Evolutionary conservation across 2,113 vertebrate species (phyloP).

Genomic region (Oncorhynchus keta): DNA sequence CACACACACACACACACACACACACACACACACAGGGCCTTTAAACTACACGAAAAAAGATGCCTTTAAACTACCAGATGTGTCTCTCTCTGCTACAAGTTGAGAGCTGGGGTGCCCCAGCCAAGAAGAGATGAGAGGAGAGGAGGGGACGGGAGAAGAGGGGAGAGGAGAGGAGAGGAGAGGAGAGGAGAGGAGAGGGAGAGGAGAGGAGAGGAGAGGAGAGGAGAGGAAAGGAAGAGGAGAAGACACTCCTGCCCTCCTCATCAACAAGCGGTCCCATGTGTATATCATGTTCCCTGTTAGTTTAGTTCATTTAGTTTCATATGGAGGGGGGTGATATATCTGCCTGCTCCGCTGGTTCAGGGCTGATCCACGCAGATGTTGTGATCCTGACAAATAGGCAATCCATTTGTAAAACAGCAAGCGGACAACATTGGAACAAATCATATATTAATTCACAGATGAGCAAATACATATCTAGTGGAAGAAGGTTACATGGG

Average conservation of each 20-base stretch:
- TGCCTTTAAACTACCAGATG: slow-evolving; percentile 87
- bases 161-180: no score
- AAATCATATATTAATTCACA: background rate
- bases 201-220: background rate
- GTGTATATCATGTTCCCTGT: slow-evolving; percentile 8
- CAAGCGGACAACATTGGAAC: slow-evolving; percentile 27
- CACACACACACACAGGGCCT: no score
- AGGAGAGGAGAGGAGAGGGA: no score
- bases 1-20: slow-evolving; percentile 25
- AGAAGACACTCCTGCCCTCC: background rate
- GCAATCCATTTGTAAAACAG: slow-evolving; percentile 29
- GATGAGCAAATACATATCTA: no score
- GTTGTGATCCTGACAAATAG: slow-evolving; percentile 35
- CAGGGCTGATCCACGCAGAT: slow-evolving; percentile 34
- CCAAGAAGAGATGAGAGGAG: background rate
- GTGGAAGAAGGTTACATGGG: background rate
- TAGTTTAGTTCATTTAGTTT: slow-evolving; percentile 20
- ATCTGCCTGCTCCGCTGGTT: slow-evolving; percentile 24
- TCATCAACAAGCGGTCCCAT: background rate
- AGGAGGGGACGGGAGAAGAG: background rate
- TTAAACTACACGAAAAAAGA: no score
- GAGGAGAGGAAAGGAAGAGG: no score
- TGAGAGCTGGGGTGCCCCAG: slow-evolving; percentile 41
- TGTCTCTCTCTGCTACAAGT: slow-evolving; percentile 78
- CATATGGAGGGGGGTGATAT: background rate